These are phyloP conservation scores for Numenius phaeopus DNA, from an alignment of 2,797 vertebrate genomes.

Conservation along the genomic window DNA sequence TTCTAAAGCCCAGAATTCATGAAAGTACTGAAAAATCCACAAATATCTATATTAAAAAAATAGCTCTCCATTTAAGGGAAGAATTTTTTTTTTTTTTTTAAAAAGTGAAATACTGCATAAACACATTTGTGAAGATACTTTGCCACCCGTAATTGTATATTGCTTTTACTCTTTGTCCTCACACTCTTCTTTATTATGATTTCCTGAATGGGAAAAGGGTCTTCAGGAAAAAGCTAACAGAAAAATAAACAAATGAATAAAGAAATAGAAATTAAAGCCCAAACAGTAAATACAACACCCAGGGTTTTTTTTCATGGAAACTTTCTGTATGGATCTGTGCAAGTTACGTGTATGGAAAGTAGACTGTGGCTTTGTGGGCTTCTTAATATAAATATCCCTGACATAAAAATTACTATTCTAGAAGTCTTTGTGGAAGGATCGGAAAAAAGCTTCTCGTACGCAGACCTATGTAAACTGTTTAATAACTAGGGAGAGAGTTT, in stretches of 20 bases:
- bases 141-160: neutral
- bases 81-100: neutral
- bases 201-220: neutral
- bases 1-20: neutral
- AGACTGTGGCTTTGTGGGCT: conserved; percentile 51
- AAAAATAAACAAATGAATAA: neutral
- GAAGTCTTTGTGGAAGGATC: conserved; percentile 17
- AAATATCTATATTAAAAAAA: neutral
- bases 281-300: neutral
- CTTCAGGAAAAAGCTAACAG: neutral
- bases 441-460: conserved; percentile 24
- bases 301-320: neutral
- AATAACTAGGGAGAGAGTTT: conserved; percentile 26
- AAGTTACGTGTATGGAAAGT: conserved; percentile 38
- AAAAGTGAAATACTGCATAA: neutral
- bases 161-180: neutral
- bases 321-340: neutral
- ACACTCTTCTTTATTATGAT: neutral
- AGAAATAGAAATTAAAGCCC: neutral
- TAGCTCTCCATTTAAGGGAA: neutral
- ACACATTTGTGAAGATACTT: neutral
- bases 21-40: neutral
- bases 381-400: conserved; percentile 59
- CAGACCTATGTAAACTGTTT: conserved; percentile 35
- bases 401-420: conserved; percentile 62